Evolutionary conservation across 2,888 invertebrate species (phyloP).

Genomic region (Trissolcus brochymenae): DNA sequence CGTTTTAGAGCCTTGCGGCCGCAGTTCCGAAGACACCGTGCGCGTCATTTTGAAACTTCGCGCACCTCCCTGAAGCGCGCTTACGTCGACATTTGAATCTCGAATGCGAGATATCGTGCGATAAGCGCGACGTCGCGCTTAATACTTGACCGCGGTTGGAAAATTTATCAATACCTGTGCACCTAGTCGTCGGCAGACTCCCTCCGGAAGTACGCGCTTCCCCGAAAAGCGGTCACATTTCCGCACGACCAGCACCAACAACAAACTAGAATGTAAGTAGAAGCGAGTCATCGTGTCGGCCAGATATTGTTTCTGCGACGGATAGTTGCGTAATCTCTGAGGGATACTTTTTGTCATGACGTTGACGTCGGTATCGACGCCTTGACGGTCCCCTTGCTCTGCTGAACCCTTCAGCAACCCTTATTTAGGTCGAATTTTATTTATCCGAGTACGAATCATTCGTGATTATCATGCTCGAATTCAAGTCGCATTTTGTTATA

Average conservation of each 20-base stretch:
- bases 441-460: background rate
- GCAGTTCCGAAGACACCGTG: constrained; percentile 5
- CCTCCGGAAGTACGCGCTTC: constrained; percentile 65
- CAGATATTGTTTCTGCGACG: constrained; percentile 2
- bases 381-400: constrained; percentile 1
- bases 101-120: constrained; percentile 60
- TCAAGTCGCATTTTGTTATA: too few relatives aligned
- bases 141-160: constrained; percentile 62
- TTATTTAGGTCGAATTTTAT: constrained; percentile 18
- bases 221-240: constrained; percentile 48
- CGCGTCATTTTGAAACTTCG: constrained; percentile 54
- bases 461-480: too few relatives aligned
- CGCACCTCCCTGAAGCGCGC: constrained; percentile 50
- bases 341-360: constrained; percentile 13
- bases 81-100: constrained; percentile 45
- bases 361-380: constrained; percentile 40
- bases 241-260: constrained; percentile 38
- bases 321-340: constrained; percentile 24
- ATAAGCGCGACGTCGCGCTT: constrained; percentile 63
- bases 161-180: constrained; percentile 74
- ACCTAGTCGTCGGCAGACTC: constrained; percentile 68
- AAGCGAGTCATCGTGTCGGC: constrained; percentile 1
- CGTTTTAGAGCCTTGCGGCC: background rate
- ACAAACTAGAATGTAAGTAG: constrained; percentile 51
- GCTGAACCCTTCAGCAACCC: constrained; percentile 14